Percentiles rank a stretch among this genome's conserved stretches.
phyloP scores from a whole-genome alignment of 2,888 invertebrate species.

The Sminthurides aquaticus region DNA sequence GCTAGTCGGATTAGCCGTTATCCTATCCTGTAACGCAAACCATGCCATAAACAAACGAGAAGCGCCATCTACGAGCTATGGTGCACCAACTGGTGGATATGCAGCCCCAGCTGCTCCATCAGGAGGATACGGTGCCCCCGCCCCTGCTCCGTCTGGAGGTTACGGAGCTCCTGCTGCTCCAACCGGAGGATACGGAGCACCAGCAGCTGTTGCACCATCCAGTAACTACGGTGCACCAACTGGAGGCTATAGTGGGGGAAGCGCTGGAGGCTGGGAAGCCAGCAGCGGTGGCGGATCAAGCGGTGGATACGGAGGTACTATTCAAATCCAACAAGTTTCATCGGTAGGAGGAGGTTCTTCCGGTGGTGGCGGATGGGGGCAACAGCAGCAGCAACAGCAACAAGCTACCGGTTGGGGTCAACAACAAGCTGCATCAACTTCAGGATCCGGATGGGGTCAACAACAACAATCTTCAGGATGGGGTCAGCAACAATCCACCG shows the following conservation, averaged over 20 bases:
- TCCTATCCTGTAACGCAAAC: slow-evolving; percentile 6
- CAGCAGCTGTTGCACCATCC: slow-evolving; percentile 5
- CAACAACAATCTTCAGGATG: slow-evolving; percentile 23
- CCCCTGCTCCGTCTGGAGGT: too few relatives aligned
- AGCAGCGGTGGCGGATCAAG: slow-evolving; percentile 7
- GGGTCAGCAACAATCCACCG: slow-evolving; percentile 22
- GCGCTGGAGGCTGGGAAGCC: slow-evolving; percentile 14
- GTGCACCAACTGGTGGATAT: slow-evolving; percentile 6
- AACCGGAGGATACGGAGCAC: slow-evolving; percentile 18
- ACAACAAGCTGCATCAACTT: slow-evolving; percentile 4
- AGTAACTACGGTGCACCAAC: slow-evolving; percentile 8
- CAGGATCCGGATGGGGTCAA: slow-evolving; percentile 16
- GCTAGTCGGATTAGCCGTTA: slow-evolving; percentile 22
- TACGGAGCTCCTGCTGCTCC: slow-evolving; percentile 16
- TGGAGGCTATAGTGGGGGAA: slow-evolving; percentile 19
- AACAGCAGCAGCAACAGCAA: slow-evolving; percentile 1
- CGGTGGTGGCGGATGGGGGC: slow-evolving; percentile 20
- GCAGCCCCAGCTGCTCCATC: slow-evolving; percentile 15
- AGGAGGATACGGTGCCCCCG: slow-evolving; percentile 17
- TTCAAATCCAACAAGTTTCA: slow-evolving; percentile 19
- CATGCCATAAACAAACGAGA: not conserved
- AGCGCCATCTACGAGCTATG: slow-evolving; percentile 1
- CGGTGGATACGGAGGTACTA: slow-evolving; percentile 20
- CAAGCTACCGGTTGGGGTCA: slow-evolving; percentile 15
- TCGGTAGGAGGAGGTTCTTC: too few relatives aligned